Evolutionary conservation across 2,797 vertebrate genomes (phyloP).

Genomic region (Sardinella longiceps): DNA sequence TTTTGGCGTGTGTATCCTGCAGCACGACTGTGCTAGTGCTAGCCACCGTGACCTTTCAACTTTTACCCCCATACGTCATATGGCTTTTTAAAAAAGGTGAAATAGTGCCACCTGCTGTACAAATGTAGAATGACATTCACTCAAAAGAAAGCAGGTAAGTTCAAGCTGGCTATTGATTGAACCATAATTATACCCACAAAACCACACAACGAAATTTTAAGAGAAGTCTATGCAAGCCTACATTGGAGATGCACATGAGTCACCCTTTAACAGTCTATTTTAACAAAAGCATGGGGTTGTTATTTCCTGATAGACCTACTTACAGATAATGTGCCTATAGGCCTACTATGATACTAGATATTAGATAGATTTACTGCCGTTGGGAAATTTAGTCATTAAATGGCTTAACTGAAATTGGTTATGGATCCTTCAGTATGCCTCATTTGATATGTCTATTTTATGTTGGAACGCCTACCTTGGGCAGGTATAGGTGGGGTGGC

Average conservation of each 20-base stretch:
- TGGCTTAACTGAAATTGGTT: not conserved
- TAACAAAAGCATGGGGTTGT: not conserved
- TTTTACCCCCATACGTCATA: not conserved
- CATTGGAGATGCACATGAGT: not conserved
- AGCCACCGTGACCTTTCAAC: constrained; percentile 47
- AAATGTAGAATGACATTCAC: not conserved
- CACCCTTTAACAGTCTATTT: not conserved
- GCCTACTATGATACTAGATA: not conserved
- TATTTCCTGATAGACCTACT: not conserved
- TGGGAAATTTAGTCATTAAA: not conserved
- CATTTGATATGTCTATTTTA: constrained; percentile 4
- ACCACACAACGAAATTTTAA: no score
- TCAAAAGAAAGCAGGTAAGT: not conserved
- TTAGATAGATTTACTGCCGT: not conserved
- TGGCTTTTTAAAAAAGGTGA: not conserved
- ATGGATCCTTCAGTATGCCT: not conserved
- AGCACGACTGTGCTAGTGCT: not conserved
- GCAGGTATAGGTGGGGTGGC: constrained; percentile 46
- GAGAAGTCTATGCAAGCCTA: no score
- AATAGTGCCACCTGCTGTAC: constrained; percentile 11
- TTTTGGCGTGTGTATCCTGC: constrained; percentile 48
- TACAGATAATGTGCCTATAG: no score
- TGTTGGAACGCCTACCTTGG: constrained; percentile 22
- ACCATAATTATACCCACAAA: no score
- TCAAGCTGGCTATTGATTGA: not conserved